A percentile compares a stretch with the other conserved stretches of the same genome.
These are phyloP conservation scores for Phoronis australis DNA, from an alignment of 2,888 invertebrate genomes.

Conservation along the genomic window DNA sequence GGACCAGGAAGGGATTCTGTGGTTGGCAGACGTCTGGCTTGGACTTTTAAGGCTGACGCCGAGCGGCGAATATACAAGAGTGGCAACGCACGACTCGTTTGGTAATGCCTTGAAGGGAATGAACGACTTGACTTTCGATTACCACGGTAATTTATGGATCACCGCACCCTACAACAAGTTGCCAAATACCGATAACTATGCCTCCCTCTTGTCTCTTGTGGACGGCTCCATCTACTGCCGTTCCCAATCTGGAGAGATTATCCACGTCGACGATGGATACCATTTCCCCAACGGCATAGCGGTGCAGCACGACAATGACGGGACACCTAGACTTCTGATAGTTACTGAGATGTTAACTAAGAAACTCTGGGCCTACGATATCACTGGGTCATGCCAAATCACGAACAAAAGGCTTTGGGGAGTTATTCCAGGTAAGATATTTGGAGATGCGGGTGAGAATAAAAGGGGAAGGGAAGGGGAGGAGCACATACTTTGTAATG, in stretches of 20 bases:
- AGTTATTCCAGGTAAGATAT: conserved; percentile 36
- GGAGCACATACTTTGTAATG: too few species aligned
- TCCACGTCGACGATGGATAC: conserved; percentile 32
- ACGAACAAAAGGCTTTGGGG: conserved; percentile 31
- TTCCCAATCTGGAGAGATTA: conserved; percentile 22
- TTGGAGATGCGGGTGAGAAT: too few species aligned
- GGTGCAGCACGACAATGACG: conserved; percentile 29
- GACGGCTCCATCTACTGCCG: conserved; percentile 46
- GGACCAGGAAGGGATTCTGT: too few species aligned
- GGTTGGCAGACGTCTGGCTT: too few species aligned
- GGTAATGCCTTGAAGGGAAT: conserved; percentile 40
- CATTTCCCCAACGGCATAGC: conserved; percentile 43
- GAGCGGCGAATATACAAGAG: too few species aligned
- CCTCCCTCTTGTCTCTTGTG: too few species aligned
- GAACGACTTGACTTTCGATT: conserved; percentile 44
- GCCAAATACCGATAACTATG: too few species aligned
- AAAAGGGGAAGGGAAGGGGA: too few species aligned
- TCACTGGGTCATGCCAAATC: conserved; percentile 29
- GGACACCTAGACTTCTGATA: conserved; percentile 29
- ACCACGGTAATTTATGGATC: conserved; percentile 41
- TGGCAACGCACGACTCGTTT: conserved; percentile 26
- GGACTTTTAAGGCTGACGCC: too few species aligned
- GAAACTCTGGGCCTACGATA: conserved; percentile 38
- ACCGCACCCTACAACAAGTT: too few species aligned
- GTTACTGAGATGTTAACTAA: conserved; percentile 44